phyloP scores from a whole-genome alignment of 2,888 invertebrate species.

The Yponomeuta evonymella region DNA sequence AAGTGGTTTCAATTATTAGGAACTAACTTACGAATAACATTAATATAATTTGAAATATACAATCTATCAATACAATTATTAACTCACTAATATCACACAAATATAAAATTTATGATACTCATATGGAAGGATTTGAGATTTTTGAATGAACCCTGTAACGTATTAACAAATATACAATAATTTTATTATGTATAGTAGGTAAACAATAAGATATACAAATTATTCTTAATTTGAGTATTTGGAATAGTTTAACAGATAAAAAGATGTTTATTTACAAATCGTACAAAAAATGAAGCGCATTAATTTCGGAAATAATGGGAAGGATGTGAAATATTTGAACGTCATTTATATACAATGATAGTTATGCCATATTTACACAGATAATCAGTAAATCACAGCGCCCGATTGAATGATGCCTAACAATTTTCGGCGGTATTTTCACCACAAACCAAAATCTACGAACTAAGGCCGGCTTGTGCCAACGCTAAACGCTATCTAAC shows the following conservation, averaged over 20 bases:
- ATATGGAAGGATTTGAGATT: constrained; percentile 17
- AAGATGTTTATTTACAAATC: background rate
- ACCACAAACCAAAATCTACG: background rate
- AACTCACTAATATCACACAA: constrained; percentile 1
- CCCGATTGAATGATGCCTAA: constrained; percentile 48
- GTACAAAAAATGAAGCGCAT: background rate
- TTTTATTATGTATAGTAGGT: background rate
- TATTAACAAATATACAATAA: constrained; percentile 19
- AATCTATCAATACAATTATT: background rate
- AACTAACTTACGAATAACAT: background rate
- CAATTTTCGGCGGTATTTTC: background rate
- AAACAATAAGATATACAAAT: background rate
- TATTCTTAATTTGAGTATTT: constrained; percentile 25
- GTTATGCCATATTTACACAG: constrained; percentile 31
- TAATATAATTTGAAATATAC: background rate
- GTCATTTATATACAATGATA: background rate
- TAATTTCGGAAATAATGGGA: background rate
- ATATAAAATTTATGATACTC: background rate
- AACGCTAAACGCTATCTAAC: no score
- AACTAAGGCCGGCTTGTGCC: background rate
- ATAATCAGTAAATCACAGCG: constrained; percentile 70
- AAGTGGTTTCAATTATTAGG: background rate
- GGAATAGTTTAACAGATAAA: constrained; percentile 19
- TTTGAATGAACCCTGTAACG: constrained; percentile 25
- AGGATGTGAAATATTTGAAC: background rate